These are phyloP conservation scores for Ondatra zibethicus DNA, from an alignment of 2,113 vertebrate species.

Conservation along the genomic window DNA sequence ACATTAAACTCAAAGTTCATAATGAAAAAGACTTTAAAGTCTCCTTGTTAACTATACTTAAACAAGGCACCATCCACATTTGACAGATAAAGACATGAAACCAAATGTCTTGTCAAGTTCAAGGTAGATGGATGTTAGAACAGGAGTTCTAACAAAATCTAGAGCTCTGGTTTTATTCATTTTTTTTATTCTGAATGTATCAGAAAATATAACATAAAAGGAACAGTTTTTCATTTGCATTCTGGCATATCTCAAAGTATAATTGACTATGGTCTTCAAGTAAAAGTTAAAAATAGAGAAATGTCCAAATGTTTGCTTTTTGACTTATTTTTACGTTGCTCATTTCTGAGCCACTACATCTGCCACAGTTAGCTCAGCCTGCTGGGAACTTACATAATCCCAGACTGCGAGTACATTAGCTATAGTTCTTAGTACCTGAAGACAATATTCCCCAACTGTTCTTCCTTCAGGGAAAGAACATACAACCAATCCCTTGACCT, in stretches of 20 bases:
- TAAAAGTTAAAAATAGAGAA: constrained; percentile 59
- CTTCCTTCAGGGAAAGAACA: neutral
- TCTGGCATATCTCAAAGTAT: constrained; percentile 47
- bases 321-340: constrained; percentile 69
- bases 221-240: constrained; percentile 19
- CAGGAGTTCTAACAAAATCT: neutral
- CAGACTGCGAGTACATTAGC: constrained; percentile 44
- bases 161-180: neutral
- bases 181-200: constrained; percentile 10
- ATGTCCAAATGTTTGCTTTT: constrained; percentile 53
- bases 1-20: neutral
- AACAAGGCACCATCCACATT: neutral
- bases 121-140: constrained; percentile 2
- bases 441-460: constrained; percentile 16
- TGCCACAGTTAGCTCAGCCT: constrained; percentile 55
- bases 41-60: neutral
- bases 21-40: neutral
- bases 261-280: constrained; percentile 63
- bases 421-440: constrained; percentile 22
- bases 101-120: neutral
- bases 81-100: neutral
- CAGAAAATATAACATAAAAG: constrained; percentile 12
- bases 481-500: constrained; percentile 35
- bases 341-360: constrained; percentile 66
- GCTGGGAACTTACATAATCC: constrained; percentile 45